Evolutionary conservation across 2,888 invertebrate species (phyloP).

Genomic region (Noctua comes): DNA sequence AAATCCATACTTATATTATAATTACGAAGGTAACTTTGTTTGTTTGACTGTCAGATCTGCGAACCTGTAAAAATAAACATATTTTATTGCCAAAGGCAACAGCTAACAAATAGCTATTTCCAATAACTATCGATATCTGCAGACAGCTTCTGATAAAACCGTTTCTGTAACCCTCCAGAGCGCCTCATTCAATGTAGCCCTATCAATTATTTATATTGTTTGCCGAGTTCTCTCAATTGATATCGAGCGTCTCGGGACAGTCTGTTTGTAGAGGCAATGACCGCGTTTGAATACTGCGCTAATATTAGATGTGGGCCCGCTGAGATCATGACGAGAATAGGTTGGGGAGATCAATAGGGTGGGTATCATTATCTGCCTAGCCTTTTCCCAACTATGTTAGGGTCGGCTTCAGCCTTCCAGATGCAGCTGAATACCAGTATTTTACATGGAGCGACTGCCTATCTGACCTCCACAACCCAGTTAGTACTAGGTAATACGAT

Average conservation of each 20-base stretch:
- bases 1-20: background rate
- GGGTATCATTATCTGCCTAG: too few species aligned
- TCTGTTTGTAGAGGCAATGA: slow-evolving; percentile 47
- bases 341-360: background rate
- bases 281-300: slow-evolving; percentile 32
- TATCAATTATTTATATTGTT: slow-evolving; percentile 48
- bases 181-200: background rate
- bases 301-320: slow-evolving; percentile 19
- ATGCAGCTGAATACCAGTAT: too few species aligned
- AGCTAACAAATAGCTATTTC: background rate
- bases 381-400: too few species aligned
- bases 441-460: too few species aligned
- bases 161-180: background rate
- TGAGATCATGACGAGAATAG: slow-evolving; percentile 19
- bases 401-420: too few species aligned
- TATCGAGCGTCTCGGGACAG: slow-evolving; percentile 26
- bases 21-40: background rate
- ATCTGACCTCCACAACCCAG: too few species aligned
- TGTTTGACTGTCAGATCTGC: background rate
- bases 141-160: background rate
- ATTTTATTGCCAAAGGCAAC: background rate
- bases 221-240: slow-evolving; percentile 34
- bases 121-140: background rate
- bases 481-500: too few species aligned
- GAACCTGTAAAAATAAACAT: background rate